Base-by-base conservation (phyloP, 2,888 invertebrate genomes). In the Macrophya alboannulata region DNA sequence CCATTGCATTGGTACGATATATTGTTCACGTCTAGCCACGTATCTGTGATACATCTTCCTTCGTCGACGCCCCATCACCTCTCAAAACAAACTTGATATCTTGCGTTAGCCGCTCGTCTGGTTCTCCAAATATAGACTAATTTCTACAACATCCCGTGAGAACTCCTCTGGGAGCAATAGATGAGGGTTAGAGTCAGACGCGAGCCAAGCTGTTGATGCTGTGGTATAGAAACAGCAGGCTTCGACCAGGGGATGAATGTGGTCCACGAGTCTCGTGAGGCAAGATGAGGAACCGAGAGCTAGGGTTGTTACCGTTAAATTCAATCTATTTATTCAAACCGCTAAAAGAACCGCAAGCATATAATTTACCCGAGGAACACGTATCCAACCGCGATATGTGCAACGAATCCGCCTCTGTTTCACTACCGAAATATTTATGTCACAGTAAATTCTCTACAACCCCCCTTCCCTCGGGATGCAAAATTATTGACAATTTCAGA, bases 81-180 rank as follows among this genome's bases (percentile, higher is more conserved):
- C 45, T 85, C 76, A 86, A 86, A 86, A 84, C 84, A 72, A 77
- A 59, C 51, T 55, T 55, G 72, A 83, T 79, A 84, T 55, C 81
- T 82, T 8, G 55, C 55, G 55, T 55, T 83, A 43, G 43, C 59
- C 40, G 79, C 72, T 84, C 71, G 72, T 62, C 85, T 48, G 83
- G 55, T 68, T 88, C 89, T 86, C 90, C 90, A 89, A 91, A 91
- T 91, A 90, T 91, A 92, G 92, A 92, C 91, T 92, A 92, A 92
- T 92, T 92, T 92, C 89, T 87, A 89, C 89, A 87, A 89, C 89
- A 89, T 91, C 89, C 89, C 82, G 55, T 86, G 87, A 88, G 89
- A 89, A 89, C 87, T 91, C 93, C 88, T 92, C 25, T 21, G 92
- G 89, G 93, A 90, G 89, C 90, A 90, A 92, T 92, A 90, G 90